These are phyloP conservation scores for Noctuana brunneofusca DNA, from an alignment of 2,888 invertebrate species.

Conservation along the genomic window DNA sequence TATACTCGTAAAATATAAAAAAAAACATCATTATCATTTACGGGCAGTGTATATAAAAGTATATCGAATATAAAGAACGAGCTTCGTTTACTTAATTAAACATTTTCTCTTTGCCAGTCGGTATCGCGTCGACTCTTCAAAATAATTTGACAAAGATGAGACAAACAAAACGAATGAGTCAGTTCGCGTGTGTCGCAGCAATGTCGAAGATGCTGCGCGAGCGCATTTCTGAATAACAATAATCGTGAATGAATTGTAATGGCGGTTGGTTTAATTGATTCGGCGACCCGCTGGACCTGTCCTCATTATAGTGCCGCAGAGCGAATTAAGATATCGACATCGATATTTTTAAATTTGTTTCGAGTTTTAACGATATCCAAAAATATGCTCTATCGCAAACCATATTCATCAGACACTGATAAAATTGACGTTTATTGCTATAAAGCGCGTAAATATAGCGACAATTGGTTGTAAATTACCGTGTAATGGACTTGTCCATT, in stretches of 20 bases:
- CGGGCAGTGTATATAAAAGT: too few species aligned
- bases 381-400: neutral
- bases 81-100: neutral
- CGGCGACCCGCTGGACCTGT: conserved; percentile 58
- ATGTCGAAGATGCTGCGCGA: conserved; percentile 53
- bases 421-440: conserved; percentile 23
- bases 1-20: too few species aligned
- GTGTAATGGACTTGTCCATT: conserved; percentile 6
- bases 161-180: conserved; percentile 43
- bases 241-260: conserved; percentile 78
- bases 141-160: conserved; percentile 34
- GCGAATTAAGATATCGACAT: conserved; percentile 43
- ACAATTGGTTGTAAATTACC: neutral
- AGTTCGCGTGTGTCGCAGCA: conserved; percentile 60
- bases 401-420: conserved; percentile 18
- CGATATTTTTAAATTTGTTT: conserved; percentile 35
- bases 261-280: conserved; percentile 70
- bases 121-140: conserved; percentile 13
- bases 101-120: neutral
- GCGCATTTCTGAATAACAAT: conserved; percentile 66
- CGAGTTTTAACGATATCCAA: conserved; percentile 21
- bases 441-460: conserved; percentile 22
- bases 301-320: conserved; percentile 45
- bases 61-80: too few species aligned
- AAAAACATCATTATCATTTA: too few species aligned